These are phyloP conservation scores for Sarcophaga carnaria DNA, from an alignment of 2,888 invertebrate genomes.

Conservation along the genomic window DNA sequence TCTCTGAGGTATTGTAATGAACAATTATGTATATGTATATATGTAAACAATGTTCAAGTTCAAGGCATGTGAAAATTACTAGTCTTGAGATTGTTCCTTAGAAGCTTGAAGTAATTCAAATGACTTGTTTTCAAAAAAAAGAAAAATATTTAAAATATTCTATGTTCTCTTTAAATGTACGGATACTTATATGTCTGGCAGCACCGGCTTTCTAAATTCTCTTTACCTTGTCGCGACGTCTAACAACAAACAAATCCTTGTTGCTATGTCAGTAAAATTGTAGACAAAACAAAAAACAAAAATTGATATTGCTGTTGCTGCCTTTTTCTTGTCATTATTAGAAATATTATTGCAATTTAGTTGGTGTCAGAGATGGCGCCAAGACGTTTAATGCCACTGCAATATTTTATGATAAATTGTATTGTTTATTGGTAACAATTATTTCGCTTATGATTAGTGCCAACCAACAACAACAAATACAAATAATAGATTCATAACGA, in stretches of 20 bases:
- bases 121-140: no score
- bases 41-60: no score
- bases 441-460: constrained; percentile 42
- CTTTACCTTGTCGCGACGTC: neutral
- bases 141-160: no score
- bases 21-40: no score
- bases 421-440: constrained; percentile 76
- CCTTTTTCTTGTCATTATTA: constrained; percentile 70
- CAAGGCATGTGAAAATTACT: no score
- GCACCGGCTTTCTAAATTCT: neutral
- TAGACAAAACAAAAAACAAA: neutral
- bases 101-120: no score
- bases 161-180: neutral
- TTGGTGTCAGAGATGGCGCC: constrained; percentile 79
- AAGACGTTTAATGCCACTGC: constrained; percentile 75
- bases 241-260: constrained; percentile 12
- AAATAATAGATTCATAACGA: no score
- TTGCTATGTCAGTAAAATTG: constrained; percentile 11
- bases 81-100: no score
- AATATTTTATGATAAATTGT: constrained; percentile 78
- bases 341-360: constrained; percentile 76
- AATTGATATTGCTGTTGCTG: neutral
- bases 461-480: neutral
- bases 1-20: no score
- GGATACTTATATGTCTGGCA: constrained; percentile 9